Conservation (phyloP, 2,888 invertebrate genomes). For the Acleris cristana region DNA sequence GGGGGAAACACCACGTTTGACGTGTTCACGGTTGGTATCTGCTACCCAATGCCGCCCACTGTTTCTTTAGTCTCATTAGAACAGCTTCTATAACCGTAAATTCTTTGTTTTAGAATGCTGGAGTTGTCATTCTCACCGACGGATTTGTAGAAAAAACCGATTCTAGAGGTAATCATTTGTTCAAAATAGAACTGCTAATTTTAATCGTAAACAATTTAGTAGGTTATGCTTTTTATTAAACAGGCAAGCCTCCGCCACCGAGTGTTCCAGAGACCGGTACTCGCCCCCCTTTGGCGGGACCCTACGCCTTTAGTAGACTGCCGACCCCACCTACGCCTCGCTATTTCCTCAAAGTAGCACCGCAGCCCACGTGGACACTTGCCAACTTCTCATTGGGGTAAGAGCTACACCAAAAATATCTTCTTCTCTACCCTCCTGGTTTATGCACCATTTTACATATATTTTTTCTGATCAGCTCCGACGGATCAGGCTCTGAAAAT, state of each 20-base stretch:
- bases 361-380: constrained; percentile 92
- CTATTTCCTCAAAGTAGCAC: constrained; percentile 89
- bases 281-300: constrained; percentile 92
- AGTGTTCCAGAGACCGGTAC: constrained; percentile 82
- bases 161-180: constrained; percentile 80
- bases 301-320: constrained; percentile 94
- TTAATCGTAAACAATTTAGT: constrained; percentile 11
- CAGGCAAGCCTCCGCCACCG: constrained; percentile 54
- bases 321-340: constrained; percentile 92
- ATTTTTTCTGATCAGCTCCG: constrained; percentile 52
- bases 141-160: constrained; percentile 85
- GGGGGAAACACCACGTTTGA: constrained; percentile 68
- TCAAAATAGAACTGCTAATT: constrained; percentile 39
- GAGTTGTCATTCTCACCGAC: constrained; percentile 90
- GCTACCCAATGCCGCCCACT: background rate
- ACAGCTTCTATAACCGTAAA: background rate
- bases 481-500: constrained; percentile 71
- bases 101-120: constrained; percentile 86
- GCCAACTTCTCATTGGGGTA: constrained; percentile 92
- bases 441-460: no score
- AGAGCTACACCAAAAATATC: constrained; percentile 16
- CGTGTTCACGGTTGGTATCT: constrained; percentile 65
- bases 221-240: background rate
- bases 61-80: background rate
- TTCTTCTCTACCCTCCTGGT: no score